Percentiles rank a stretch among this genome's conserved stretches.
These are phyloP conservation scores for Trinorchestia longiramus DNA, from an alignment of 1,140 invertebrate genomes.

Conservation along the genomic window DNA sequence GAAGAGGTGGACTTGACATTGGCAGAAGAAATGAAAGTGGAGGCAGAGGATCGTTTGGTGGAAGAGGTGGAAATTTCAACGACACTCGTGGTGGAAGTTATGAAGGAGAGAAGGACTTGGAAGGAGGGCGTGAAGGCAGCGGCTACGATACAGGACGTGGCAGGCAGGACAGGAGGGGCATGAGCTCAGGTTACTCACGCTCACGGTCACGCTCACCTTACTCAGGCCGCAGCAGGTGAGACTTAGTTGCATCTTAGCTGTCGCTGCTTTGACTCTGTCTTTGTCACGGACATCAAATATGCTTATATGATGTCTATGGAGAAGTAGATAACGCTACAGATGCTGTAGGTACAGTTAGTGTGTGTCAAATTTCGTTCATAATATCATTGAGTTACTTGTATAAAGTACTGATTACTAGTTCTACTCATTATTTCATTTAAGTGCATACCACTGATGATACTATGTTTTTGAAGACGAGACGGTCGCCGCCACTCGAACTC, in stretches of 20 bases:
- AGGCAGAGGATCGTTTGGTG: background rate
- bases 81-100: background rate
- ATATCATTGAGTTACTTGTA: background rate
- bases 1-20: background rate
- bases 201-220: constrained; percentile 70
- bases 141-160: background rate
- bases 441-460: too few relatives aligned
- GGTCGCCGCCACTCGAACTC: constrained; percentile 56
- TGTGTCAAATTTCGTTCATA: background rate
- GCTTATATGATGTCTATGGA: background rate
- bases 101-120: background rate
- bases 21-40: background rate
- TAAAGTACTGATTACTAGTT: too few relatives aligned
- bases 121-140: background rate
- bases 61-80: background rate
- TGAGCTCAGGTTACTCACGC: constrained; percentile 58
- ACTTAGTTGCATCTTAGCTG: background rate
- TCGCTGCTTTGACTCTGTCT: too few relatives aligned
- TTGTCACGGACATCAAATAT: background rate
- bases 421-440: too few relatives aligned
- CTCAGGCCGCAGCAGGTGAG: constrained; percentile 2
- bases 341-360: background rate
- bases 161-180: background rate
- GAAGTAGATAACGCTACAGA: background rate
- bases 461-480: constrained; percentile 54